phyloP scores from a whole-genome alignment of 2,888 invertebrate species.

The Drosophila ezoana region DNA sequence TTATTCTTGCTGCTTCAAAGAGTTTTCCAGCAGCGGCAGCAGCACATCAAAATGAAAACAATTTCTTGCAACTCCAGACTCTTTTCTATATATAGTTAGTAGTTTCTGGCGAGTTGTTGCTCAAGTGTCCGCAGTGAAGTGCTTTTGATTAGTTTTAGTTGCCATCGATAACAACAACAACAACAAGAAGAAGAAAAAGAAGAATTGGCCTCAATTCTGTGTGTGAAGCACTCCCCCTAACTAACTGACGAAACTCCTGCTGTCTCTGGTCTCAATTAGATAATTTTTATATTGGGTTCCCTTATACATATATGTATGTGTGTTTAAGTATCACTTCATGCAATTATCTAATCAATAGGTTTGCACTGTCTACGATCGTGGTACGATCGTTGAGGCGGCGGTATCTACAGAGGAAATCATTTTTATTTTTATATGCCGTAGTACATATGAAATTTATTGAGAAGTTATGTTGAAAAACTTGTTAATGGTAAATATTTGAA shows the following conservation, averaged over 20 bases:
- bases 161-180: conserved; percentile 29
- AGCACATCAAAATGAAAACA: conserved; percentile 43
- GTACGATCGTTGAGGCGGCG: conserved; percentile 29
- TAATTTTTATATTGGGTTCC: conserved; percentile 36
- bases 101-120: conserved; percentile 23
- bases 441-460: conserved; percentile 36
- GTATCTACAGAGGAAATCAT: conserved; percentile 74
- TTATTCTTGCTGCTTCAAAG: conserved; percentile 66
- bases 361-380: conserved; percentile 67
- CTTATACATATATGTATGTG: neutral
- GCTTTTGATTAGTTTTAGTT: conserved; percentile 69
- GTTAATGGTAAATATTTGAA: conserved; percentile 45
- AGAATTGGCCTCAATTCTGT: conserved; percentile 62
- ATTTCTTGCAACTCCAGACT: conserved; percentile 60
- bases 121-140: conserved; percentile 68
- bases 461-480: conserved; percentile 43
- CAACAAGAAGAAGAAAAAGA: conserved; percentile 21
- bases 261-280: conserved; percentile 38
- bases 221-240: conserved; percentile 31
- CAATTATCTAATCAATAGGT: conserved; percentile 78
- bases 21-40: conserved; percentile 51
- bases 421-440: conserved; percentile 22
- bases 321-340: conserved; percentile 30
- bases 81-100: conserved; percentile 66
- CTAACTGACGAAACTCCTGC: conserved; percentile 16